Conservation (phyloP, 1,140 invertebrate species). For the Tribolium madens region DNA sequence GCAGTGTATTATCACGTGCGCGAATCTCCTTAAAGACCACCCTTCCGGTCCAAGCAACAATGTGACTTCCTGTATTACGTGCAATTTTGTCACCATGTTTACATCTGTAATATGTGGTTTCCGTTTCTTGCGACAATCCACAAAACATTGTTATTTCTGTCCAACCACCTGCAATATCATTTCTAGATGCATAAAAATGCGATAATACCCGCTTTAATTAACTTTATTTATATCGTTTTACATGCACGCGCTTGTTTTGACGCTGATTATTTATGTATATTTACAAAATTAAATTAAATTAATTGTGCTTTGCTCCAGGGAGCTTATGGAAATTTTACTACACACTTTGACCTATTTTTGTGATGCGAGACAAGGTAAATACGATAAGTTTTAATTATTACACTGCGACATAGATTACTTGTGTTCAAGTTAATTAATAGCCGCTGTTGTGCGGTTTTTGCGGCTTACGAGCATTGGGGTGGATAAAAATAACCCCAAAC, state of each 20-base stretch:
- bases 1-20: slow-evolving; percentile 42
- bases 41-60: slow-evolving; percentile 43
- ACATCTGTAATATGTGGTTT: slow-evolving; percentile 53
- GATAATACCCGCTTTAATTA: slow-evolving; percentile 45
- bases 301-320: background rate
- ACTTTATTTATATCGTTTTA: slow-evolving; percentile 45
- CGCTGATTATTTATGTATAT: slow-evolving; percentile 36
- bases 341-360: slow-evolving; percentile 15
- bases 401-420: slow-evolving; percentile 6
- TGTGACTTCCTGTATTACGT: slow-evolving; percentile 47
- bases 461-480: background rate
- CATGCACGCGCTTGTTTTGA: slow-evolving; percentile 31
- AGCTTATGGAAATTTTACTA: slow-evolving; percentile 24
- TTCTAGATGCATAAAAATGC: slow-evolving; percentile 47
- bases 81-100: slow-evolving; percentile 51
- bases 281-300: slow-evolving; percentile 42
- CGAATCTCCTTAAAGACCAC: slow-evolving; percentile 44
- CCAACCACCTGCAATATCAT: slow-evolving; percentile 41
- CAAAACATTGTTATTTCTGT: slow-evolving; percentile 49
- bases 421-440: background rate
- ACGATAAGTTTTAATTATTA: background rate
- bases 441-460: background rate
- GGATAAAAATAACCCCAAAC: background rate
- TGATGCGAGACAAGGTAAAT: background rate
- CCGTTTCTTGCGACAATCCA: slow-evolving; percentile 28